Evolutionary conservation across 2,888 invertebrate genomes (phyloP).

Genomic region (Tenthredo amoena): DNA sequence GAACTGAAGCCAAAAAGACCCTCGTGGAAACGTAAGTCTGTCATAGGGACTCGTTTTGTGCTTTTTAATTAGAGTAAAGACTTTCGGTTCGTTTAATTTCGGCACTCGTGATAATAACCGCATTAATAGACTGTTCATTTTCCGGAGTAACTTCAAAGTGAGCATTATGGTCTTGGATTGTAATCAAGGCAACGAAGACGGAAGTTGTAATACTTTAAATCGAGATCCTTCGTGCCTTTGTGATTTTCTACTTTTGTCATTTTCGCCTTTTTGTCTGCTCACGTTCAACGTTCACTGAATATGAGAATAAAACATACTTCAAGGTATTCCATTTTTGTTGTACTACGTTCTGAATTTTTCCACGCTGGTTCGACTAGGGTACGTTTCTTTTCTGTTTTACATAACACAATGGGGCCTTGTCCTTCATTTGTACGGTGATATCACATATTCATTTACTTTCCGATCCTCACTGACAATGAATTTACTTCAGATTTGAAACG

Average conservation of each 20-base stretch:
- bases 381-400: neutral
- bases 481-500: neutral
- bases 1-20: neutral
- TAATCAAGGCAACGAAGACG: neutral
- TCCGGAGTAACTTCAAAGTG: neutral
- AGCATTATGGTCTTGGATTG: neutral
- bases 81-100: neutral
- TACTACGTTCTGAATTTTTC: neutral
- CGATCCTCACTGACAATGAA: neutral
- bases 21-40: neutral
- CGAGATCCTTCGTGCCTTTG: constrained; percentile 1
- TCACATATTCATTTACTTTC: neutral
- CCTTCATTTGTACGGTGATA: neutral
- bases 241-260: neutral
- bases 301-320: neutral
- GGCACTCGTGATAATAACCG: neutral
- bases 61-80: neutral
- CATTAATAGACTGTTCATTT: neutral
- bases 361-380: neutral
- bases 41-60: neutral
- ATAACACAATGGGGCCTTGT: neutral
- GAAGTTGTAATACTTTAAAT: neutral
- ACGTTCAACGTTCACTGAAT: constrained; percentile 5
- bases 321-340: neutral
- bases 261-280: neutral